These are phyloP conservation scores for Perodicticus potto DNA, from an alignment of 2,797 vertebrate species.

Conservation along the genomic window DNA sequence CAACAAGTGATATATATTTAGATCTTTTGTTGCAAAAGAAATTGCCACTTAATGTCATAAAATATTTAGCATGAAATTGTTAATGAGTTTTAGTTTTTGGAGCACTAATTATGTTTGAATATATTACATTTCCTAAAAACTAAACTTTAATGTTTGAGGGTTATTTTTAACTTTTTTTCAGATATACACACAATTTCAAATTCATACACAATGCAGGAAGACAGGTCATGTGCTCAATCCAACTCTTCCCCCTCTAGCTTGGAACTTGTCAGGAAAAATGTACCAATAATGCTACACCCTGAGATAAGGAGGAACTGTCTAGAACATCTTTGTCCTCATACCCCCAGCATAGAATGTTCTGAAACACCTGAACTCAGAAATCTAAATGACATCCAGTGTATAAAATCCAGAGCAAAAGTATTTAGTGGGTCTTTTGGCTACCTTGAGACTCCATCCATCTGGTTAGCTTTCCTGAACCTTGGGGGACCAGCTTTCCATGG, in stretches of 20 bases:
- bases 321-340: neutral
- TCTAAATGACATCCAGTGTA: neutral
- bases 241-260: neutral
- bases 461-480: neutral
- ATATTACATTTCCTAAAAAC: neutral
- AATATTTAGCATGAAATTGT: slow-evolving; percentile 8
- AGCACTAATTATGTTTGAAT: neutral
- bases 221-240: neutral
- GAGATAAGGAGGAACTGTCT: neutral
- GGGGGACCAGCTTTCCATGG: neutral
- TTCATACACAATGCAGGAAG: neutral
- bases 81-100: neutral
- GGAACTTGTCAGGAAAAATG: neutral
- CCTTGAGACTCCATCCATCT: neutral
- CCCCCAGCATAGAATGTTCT: neutral
- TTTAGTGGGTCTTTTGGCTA: neutral
- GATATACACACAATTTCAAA: slow-evolving; percentile 44
- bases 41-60: neutral
- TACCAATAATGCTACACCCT: neutral
- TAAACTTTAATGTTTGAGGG: neutral
- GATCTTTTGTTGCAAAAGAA: slow-evolving; percentile 4
- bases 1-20: neutral
- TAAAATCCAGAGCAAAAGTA: neutral
- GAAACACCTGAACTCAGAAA: neutral
- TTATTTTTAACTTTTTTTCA: slow-evolving; percentile 14